A percentile compares a stretch with the other conserved stretches of the same genome.
These are phyloP conservation scores for Nesidiocoris tenuis DNA, from an alignment of 2,888 invertebrate genomes.

Conservation along the genomic window DNA sequence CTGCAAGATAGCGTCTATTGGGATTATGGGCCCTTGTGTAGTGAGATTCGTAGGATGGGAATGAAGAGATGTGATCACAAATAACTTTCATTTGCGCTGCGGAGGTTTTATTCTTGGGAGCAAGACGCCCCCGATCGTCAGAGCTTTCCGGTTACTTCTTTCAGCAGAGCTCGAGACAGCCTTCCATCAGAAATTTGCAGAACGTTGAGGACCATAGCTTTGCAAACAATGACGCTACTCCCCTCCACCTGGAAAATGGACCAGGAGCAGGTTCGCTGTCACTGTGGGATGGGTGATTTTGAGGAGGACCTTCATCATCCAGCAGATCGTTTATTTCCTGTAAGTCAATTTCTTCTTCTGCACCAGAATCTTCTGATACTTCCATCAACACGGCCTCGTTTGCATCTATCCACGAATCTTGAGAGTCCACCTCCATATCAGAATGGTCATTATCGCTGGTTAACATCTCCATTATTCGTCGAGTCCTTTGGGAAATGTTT, in stretches of 20 bases:
- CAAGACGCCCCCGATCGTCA: constrained; percentile 8
- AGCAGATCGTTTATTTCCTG: no score
- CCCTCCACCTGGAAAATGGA: constrained; percentile 17
- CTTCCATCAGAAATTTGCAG: constrained; percentile 24
- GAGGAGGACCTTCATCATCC: no score
- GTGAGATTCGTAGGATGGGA: constrained; percentile 44
- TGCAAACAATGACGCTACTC: constrained; percentile 17
- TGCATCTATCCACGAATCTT: no score
- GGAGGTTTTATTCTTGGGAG: constrained; percentile 20
- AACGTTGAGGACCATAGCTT: not conserved
- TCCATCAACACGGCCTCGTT: no score
- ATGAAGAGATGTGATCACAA: constrained; percentile 28
- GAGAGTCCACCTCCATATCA: no score
- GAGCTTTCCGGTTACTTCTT: not conserved
- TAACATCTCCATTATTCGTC: no score
- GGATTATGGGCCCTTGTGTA: constrained; percentile 46
- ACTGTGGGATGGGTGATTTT: no score
- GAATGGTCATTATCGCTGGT: no score
- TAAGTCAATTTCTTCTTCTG: no score
- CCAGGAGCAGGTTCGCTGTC: no score
- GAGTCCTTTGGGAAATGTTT: no score
- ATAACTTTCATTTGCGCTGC: not conserved
- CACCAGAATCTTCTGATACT: no score
- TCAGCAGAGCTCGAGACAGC: constrained; percentile 4
- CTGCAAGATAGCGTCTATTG: constrained; percentile 40